phyloP scores from a whole-genome alignment of 2,797 vertebrate species.

The Enteromius afrohamiltoni region DNA sequence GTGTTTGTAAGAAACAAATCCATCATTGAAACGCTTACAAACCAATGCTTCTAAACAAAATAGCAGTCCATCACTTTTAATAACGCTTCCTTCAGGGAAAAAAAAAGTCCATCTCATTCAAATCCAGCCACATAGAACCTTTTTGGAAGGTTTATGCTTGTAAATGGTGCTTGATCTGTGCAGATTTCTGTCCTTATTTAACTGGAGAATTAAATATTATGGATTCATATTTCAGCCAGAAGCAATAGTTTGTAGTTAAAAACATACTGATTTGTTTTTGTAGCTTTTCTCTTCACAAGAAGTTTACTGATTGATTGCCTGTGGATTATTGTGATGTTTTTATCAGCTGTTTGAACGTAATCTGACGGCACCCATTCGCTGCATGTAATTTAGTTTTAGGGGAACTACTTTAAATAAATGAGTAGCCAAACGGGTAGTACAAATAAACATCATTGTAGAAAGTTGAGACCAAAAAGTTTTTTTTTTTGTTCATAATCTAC shows the following conservation, averaged over 20 bases:
- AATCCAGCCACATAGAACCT: not conserved
- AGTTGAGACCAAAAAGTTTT: not conserved
- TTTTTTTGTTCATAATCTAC: not conserved
- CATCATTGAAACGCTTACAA: not conserved
- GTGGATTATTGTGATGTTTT: not conserved
- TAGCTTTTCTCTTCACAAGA: not conserved
- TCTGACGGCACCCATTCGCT: not conserved
- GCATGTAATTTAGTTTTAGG: not conserved
- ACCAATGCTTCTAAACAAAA: too few relatives aligned
- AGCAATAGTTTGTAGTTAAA: not conserved
- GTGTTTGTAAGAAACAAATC: not conserved
- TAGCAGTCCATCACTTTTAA: not conserved
- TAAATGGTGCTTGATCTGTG: not conserved
- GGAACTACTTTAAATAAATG: not conserved
- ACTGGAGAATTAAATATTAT: not conserved
- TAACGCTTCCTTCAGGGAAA: not conserved
- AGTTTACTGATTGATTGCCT: not conserved
- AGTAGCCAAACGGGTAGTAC: not conserved
- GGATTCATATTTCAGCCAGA: not conserved
- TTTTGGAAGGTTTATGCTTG: not conserved
- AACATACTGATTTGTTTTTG: not conserved
- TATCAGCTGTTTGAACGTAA: not conserved
- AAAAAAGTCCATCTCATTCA: not conserved
- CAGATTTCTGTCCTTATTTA: not conserved
- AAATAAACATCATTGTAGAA: not conserved